Percentiles rank a stretch among this genome's conserved stretches.
phyloP scores from a whole-genome alignment of 2,113 vertebrate genomes.

The Microcebus griseorufus region DNA sequence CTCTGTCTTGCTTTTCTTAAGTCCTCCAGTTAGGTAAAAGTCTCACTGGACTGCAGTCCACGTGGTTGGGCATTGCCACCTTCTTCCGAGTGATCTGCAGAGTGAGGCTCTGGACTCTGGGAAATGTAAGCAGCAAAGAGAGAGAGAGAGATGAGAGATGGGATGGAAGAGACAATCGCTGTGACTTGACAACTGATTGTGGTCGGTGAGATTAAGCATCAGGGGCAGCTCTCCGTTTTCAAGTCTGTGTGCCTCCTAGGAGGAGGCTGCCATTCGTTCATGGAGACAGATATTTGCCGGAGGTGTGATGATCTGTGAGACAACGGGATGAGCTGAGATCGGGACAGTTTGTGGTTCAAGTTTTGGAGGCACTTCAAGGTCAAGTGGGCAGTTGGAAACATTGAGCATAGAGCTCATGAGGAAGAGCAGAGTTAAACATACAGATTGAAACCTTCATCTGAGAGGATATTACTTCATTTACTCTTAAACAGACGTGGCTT shows the following conservation, averaged over 20 bases:
- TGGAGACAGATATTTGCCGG: no score
- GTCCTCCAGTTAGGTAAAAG: no score
- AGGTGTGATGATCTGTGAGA: not conserved
- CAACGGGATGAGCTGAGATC: not conserved
- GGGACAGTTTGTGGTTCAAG: not conserved
- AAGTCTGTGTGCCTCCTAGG: not conserved
- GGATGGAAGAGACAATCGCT: fast-evolving
- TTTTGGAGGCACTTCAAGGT: not conserved
- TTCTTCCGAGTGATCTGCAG: not conserved
- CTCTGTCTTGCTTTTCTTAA: not conserved
- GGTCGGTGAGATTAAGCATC: not conserved
- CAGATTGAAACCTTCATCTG: not conserved
- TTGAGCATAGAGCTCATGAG: not conserved
- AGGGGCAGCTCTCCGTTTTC: not conserved
- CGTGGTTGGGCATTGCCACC: not conserved
- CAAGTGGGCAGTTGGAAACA: not conserved
- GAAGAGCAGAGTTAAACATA: not conserved
- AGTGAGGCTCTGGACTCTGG: not conserved
- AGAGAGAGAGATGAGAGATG: not conserved
- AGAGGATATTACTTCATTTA: not conserved
- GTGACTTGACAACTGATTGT: not conserved
- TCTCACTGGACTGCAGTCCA: not conserved
- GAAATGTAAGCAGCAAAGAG: not conserved
- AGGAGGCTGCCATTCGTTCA: not conserved
- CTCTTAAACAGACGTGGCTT: not conserved